phyloP scores from a whole-genome alignment of 2,113 vertebrate genomes.

The Vicugna pacos region DNA sequence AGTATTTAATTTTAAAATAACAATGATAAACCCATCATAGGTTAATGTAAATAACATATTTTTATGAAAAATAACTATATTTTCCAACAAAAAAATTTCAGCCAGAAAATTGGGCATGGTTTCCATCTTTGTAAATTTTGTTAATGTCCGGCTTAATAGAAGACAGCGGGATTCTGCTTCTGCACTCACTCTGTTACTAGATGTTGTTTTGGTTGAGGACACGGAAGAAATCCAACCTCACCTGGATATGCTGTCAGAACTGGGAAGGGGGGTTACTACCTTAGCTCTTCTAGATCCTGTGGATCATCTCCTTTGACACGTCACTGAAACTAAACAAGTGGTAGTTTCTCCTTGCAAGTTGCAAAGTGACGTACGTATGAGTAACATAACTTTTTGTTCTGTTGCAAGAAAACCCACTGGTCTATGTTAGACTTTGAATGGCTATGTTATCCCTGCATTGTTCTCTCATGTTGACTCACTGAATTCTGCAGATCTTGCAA shows the following conservation, averaged over 20 bases:
- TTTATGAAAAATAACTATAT: neutral
- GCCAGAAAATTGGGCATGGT: neutral
- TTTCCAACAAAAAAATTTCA: neutral
- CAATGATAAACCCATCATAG: neutral
- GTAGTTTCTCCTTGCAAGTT: neutral
- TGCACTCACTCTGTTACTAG: neutral
- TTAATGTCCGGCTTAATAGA: neutral
- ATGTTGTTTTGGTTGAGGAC: neutral
- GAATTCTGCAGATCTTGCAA: neutral
- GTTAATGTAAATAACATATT: neutral
- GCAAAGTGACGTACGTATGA: neutral
- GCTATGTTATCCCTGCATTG: neutral
- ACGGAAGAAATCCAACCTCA: neutral
- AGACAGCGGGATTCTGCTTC: neutral
- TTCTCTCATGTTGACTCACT: neutral
- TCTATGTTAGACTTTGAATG: neutral
- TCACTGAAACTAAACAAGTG: neutral
- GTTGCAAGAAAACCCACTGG: neutral
- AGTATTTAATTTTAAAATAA: conserved; percentile 1
- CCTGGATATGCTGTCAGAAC: neutral
- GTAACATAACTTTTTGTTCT: neutral
- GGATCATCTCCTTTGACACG: neutral
- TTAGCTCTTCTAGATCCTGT: neutral
- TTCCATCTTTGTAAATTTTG: neutral
- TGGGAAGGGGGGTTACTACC: neutral